A percentile compares a stretch with the other conserved stretches of the same genome.
phyloP scores from a whole-genome alignment of 2,113 vertebrate genomes.

The Rhinoderma darwinii region DNA sequence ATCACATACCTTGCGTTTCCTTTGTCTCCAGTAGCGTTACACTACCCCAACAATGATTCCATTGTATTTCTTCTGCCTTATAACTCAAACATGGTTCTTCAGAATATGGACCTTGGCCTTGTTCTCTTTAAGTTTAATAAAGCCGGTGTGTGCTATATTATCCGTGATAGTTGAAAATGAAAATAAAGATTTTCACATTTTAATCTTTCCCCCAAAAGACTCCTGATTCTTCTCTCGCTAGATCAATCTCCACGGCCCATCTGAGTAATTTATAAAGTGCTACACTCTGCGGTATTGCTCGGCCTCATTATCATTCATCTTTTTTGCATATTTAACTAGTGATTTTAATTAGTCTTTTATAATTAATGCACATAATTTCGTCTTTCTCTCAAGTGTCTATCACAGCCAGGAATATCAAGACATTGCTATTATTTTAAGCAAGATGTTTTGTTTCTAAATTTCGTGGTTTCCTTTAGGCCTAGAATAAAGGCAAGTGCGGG shows the following conservation, averaged over 20 bases:
- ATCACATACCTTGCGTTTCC: constrained; percentile 24
- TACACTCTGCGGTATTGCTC: constrained; percentile 97
- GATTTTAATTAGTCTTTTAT: constrained; percentile 99
- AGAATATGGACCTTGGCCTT: neutral
- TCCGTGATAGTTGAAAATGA: constrained; percentile 52
- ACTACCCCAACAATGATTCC: constrained; percentile 8
- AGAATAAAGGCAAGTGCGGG: neutral
- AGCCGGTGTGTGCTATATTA: constrained; percentile 26
- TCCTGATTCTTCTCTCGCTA: constrained; percentile 72
- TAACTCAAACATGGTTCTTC: neutral
- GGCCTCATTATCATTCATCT: constrained; percentile 98
- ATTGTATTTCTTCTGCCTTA: constrained; percentile 12
- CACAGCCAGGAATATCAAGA: constrained; percentile 62
- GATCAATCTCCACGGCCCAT: constrained; percentile 90
- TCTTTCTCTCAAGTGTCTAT: constrained; percentile 84
- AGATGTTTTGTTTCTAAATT: constrained; percentile 17
- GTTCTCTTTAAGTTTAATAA: constrained; percentile 21
- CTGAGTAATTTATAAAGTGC: constrained; percentile 97
- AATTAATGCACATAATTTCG: constrained; percentile 99
- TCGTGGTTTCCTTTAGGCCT: neutral
- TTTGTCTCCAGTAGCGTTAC: neutral
- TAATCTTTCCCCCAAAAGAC: constrained; percentile 54
- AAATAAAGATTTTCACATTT: constrained; percentile 55
- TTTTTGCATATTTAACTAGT: constrained; percentile 99
- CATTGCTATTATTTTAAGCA: constrained; percentile 42